Base-by-base conservation (phyloP, 2,113 vertebrate species). In the Leptodactylus fuscus region DNA sequence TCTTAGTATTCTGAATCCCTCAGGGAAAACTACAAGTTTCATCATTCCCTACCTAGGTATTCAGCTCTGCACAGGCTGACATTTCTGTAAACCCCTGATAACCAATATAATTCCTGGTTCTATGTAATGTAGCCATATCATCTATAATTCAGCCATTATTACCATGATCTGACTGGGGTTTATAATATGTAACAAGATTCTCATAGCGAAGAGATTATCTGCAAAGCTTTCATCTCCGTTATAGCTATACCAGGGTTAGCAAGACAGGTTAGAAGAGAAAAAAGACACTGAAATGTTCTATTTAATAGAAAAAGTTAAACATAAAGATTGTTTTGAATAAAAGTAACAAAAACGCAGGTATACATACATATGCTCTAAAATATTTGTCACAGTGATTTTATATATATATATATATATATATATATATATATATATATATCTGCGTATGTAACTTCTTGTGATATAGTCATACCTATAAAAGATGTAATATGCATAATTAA, bases 71-170 rank as follows among this genome's bases (percentile, higher is more conserved):
- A 7, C 22, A 0, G 51, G 51, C 51, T n/a, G 22, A 1, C 5
- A 55, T 10, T n/a, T 27, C 11, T 62, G 58, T 12, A 62, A 62
- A 27, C 11, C 12, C 22, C 24, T n/a, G 55, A 12, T 27, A 11
- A 58, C 38, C 34, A n/a, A 27, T 71, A 38, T 48, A 13, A 12
- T 2, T 13, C 46, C 46, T 48, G n/a, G n/a, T n/a, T n/a, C n/a
- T n/a, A n/a, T n/a, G n/a, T n/a, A n/a, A 48, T 48, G 46, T 48
- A 48, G 7, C n/a, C 46, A 8, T 48, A 5, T 38, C 20, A 29
- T 55, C 87, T 60, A 88, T 81, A 82, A 10, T 87, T 81, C 83
- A 86, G 87, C 88, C 81, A 48, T 85, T 51, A 15, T 51, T 48
- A 27, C 24, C 27, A 46, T 18, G 44, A 81, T 65, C 78, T 48